Conservation (phyloP, 2,888 invertebrate genomes). For the Helicoverpa assulta region DNA sequence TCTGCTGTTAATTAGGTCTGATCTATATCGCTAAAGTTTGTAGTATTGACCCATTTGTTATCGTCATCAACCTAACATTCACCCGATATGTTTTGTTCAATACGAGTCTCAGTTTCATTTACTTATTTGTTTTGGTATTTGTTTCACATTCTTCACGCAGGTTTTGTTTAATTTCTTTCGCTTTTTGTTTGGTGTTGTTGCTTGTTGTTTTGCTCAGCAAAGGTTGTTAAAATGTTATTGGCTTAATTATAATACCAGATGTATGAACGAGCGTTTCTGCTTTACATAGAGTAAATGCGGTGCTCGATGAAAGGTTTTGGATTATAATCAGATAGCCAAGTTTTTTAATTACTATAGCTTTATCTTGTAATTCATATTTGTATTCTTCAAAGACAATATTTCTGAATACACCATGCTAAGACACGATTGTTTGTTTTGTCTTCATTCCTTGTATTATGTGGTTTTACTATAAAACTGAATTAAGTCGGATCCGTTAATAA, state of each 20-base stretch:
- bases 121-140: constrained; percentile 30
- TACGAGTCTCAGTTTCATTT: constrained; percentile 3
- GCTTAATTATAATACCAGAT: neutral
- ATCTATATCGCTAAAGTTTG: constrained; percentile 22
- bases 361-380: neutral
- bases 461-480: constrained; percentile 46
- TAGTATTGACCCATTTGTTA: constrained; percentile 42
- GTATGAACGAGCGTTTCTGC: constrained; percentile 11
- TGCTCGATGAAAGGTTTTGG: neutral
- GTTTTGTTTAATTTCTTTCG: constrained; percentile 15
- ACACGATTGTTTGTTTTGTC: constrained; percentile 28
- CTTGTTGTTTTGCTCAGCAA: constrained; percentile 25
- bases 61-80: constrained; percentile 26
- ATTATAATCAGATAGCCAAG: neutral
- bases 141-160: constrained; percentile 10
- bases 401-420: neutral
- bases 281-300: neutral
- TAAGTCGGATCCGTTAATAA: constrained; percentile 44
- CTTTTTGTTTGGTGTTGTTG: constrained; percentile 16
- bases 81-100: constrained; percentile 5
- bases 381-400: neutral
- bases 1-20: constrained; percentile 21
- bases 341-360: neutral
- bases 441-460: constrained; percentile 44
- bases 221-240: constrained; percentile 3